Percentiles rank a stretch among this genome's conserved stretches.
These are phyloP conservation scores for Prionailurus viverrinus DNA, from an alignment of 2,113 vertebrate species.

Conservation along the genomic window DNA sequence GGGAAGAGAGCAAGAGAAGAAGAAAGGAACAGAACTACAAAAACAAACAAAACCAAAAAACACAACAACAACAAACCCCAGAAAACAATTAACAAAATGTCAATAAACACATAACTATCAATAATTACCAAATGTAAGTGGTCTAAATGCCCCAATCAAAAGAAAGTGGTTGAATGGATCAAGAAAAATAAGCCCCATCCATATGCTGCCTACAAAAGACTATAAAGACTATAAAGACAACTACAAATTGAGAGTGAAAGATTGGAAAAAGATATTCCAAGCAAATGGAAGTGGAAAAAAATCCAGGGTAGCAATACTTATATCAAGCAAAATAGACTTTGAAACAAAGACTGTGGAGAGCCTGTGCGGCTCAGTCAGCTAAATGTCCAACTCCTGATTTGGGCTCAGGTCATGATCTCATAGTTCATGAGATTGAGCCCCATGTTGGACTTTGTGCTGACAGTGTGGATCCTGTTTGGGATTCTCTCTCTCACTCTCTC, in stretches of 20 bases:
- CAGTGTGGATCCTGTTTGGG: no score
- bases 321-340: not conserved
- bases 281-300: not conserved
- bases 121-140: not conserved
- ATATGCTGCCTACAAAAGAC: not conserved
- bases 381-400: no score
- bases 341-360: not conserved
- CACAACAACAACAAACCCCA: not conserved
- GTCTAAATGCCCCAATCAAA: not conserved
- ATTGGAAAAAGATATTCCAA: not conserved
- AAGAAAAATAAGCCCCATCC: not conserved
- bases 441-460: no score
- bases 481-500: no score
- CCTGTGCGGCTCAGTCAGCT: no score
- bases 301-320: not conserved
- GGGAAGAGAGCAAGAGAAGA: not conserved
- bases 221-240: not conserved
- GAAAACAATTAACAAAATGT: not conserved
- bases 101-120: not conserved
- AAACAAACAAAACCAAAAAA: not conserved
- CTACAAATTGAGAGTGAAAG: not conserved
- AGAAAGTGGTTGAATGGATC: not conserved
- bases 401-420: no score
- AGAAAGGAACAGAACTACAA: not conserved
- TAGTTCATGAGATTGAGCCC: no score